A percentile compares a stretch with the other conserved stretches of the same genome.
These are phyloP conservation scores for Conus ventricosus DNA, from an alignment of 1,140 invertebrate species.

Conservation along the genomic window DNA sequence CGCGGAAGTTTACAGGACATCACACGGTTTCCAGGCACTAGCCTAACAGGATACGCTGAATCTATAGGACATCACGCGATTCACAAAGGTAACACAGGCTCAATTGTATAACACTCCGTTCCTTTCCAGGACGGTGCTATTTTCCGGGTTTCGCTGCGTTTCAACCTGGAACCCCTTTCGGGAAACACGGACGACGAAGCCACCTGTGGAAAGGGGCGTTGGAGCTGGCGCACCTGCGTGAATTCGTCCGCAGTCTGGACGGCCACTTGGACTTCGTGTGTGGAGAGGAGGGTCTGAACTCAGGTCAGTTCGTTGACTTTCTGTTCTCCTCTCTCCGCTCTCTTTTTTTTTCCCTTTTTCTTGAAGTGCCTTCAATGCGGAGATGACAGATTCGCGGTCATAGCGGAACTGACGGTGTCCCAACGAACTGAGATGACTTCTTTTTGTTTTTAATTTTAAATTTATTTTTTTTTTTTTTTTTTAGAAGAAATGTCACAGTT, in stretches of 20 bases:
- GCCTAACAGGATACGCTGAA: too few relatives aligned
- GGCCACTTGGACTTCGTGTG: constrained; percentile 68
- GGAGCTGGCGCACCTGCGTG: constrained; percentile 79
- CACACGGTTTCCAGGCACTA: too few relatives aligned
- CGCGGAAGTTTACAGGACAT: background rate
- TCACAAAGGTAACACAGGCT: too few relatives aligned
- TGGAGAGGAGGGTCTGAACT: constrained; percentile 47
- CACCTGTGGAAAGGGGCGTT: constrained; percentile 84
- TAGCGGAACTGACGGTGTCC: background rate
- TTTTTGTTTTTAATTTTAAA: too few relatives aligned
- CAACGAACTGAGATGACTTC: too few relatives aligned
- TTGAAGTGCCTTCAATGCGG: too few relatives aligned
- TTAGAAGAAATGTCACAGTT: too few relatives aligned
- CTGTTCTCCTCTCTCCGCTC: background rate
- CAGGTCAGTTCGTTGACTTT: background rate
- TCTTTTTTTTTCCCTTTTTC: background rate
- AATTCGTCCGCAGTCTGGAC: constrained; percentile 64
- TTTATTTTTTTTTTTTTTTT: too few relatives aligned
- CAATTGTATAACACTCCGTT: too few relatives aligned
- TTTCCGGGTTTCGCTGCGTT: constrained; percentile 87
- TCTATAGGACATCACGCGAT: background rate
- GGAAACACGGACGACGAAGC: constrained; percentile 81
- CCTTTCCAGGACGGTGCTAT: constrained; percentile 81
- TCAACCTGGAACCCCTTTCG: constrained; percentile 88
- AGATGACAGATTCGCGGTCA: background rate